Base-by-base conservation (phyloP, 2,113 vertebrate species). In the Zeus faber region DNA sequence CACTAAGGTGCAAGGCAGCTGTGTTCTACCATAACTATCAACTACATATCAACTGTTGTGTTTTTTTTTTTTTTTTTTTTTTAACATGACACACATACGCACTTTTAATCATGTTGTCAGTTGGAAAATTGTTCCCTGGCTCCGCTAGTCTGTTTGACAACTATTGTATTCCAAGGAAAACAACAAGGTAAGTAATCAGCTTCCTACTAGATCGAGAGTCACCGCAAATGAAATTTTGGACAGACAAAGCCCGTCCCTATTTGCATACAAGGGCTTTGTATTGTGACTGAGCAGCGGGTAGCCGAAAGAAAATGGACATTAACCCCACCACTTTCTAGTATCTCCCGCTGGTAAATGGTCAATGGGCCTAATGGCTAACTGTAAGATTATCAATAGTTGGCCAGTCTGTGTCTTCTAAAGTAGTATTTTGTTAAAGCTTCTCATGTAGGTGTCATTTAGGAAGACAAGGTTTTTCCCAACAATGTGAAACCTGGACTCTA, bases 401-500 rank as follows among this genome's bases (percentile, higher is more conserved):
- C 22, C 18, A 62, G 59, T 41, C 47, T 37, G 1, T 58, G 29
- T 8, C 23, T 47, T 16, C 37, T 47, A n/a, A n/a, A n/a, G n/a
- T n/a, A n/a, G n/a, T n/a, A 58, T 40, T 56, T 20, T 45, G 13
- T 18, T 31, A 31, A 22, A 43, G 33, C 29, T 16, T 60, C 41
- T 66, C 40, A 55, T 67, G 62, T 14, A 33, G 21, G 55, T 31
- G 27, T 40, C 24, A 58, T 18, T 24, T n/a, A 18, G 43, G 46
- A 56, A 21, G 49, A 65, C 41, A 23, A 39, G 1, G 16, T 23
- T 47, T 57, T 47, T 59, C 70, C 57, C 59, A 43, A 62, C 57
- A 48, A 62, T 46, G 43, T 20, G 58, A 64, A 70, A 45, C 54
- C 66, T 71, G 31, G 46, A 48, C 46, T 79, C 70, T 68, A 35